Evolutionary conservation across 2,113 vertebrate genomes (phyloP).

Genomic region (Euleptes europaea): DNA sequence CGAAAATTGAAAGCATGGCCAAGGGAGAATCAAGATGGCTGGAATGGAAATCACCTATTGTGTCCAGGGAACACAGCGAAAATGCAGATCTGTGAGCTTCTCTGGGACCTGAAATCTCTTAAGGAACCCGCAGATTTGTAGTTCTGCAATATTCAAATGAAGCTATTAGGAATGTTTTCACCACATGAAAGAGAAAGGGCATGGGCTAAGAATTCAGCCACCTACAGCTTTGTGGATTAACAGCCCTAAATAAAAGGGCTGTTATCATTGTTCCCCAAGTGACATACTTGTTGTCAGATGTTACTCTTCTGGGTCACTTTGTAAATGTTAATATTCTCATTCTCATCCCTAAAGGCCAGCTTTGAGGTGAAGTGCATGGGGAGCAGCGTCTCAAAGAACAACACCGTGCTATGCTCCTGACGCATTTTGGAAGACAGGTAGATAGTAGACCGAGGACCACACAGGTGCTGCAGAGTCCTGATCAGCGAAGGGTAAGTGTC

Average conservation of each 20-base stretch:
- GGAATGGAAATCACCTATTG: not conserved
- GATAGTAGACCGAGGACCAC: slow-evolving; percentile 66
- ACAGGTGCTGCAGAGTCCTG: slow-evolving; percentile 80
- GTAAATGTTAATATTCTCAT: slow-evolving; percentile 83
- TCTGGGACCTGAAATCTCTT: not conserved
- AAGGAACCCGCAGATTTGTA: not conserved
- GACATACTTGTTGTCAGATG: not conserved
- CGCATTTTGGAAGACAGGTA: slow-evolving; percentile 87
- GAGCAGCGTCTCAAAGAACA: slow-evolving; percentile 77
- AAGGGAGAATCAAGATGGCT: not conserved
- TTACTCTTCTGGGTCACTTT: slow-evolving; percentile 50
- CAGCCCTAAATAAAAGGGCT: not conserved
- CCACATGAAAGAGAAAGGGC: not conserved
- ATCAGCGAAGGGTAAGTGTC: slow-evolving; percentile 80
- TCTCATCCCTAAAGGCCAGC: slow-evolving; percentile 70
- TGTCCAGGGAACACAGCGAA: not conserved
- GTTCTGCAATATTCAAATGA: not conserved
- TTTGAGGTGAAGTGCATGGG: slow-evolving; percentile 75
- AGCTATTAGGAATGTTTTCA: not conserved
- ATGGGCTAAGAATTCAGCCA: not conserved
- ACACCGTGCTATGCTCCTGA: slow-evolving; percentile 72
- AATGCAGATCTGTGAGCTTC: not conserved
- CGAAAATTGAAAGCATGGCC: not conserved
- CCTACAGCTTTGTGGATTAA: not conserved
- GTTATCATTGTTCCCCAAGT: not conserved